Evolutionary conservation across 1,140 invertebrate species (phyloP).

Genomic region (Acromyrmex heyeri): DNA sequence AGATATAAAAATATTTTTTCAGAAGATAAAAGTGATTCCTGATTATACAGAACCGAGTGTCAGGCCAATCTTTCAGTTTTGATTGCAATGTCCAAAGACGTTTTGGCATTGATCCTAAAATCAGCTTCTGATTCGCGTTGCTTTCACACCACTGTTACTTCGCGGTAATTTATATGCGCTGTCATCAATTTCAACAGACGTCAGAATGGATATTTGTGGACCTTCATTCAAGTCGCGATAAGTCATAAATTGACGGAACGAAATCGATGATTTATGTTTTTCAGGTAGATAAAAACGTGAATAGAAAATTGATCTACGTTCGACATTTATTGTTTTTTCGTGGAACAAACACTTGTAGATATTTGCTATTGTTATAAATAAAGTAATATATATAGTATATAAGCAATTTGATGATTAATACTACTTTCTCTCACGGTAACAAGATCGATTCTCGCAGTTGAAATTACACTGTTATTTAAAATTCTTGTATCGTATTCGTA

Average conservation of each 20-base stretch:
- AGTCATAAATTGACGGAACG: conserved; percentile 19
- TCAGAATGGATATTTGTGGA: neutral
- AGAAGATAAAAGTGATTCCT: conserved; percentile 10
- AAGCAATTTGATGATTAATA: neutral
- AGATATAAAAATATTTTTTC: conserved; percentile 9
- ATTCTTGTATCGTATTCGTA: conserved; percentile 30
- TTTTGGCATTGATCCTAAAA: conserved; percentile 72
- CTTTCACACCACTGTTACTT: conserved; percentile 36
- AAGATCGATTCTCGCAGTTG: neutral
- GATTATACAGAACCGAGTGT: conserved; percentile 4
- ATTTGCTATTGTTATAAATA: neutral
- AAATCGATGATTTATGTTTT: conserved; percentile 22
- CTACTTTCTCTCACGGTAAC: conserved; percentile 26
- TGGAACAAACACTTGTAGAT: neutral
- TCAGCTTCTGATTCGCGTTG: conserved; percentile 64
- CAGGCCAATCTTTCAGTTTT: conserved; percentile 49
- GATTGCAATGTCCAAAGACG: conserved; percentile 66
- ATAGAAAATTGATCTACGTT: neutral
- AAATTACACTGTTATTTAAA: conserved; percentile 19
- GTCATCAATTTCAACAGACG: conserved; percentile 4
- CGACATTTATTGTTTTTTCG: conserved; percentile 13
- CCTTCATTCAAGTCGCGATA: conserved; percentile 24
- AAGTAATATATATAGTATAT: too few species aligned
- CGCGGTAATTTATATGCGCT: conserved; percentile 46
- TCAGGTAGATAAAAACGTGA: neutral